Evolutionary conservation across 1,140 invertebrate species (phyloP).

Genomic region (Eriosoma lanigerum): DNA sequence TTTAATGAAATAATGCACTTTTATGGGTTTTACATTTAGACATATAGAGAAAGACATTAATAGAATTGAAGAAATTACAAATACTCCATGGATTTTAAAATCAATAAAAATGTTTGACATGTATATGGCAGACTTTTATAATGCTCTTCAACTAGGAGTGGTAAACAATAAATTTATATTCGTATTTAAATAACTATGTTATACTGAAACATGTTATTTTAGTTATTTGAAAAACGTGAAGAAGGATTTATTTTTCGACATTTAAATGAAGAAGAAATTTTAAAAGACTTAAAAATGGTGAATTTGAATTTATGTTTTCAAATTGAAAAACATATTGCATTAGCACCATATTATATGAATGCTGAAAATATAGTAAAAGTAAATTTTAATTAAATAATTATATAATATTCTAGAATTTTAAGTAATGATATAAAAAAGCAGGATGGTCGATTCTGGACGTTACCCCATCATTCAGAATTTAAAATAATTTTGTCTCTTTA

Average conservation of each 20-base stretch:
- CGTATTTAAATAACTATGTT: not conserved
- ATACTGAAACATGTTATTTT: not conserved
- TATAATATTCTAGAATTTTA: not conserved
- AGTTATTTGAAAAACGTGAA: slow-evolving; percentile 46
- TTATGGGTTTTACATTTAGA: no score
- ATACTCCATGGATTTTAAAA: not conserved
- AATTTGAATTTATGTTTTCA: slow-evolving; percentile 39
- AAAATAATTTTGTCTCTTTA: no score
- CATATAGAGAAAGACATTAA: not conserved
- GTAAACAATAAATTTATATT: slow-evolving; percentile 1
- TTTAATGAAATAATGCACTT: no score
- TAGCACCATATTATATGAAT: slow-evolving; percentile 47
- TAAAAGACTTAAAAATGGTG: slow-evolving; percentile 37
- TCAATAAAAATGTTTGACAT: not conserved
- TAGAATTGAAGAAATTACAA: not conserved
- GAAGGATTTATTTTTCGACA: slow-evolving; percentile 41
- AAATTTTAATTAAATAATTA: not conserved
- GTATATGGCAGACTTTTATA: slow-evolving; percentile 41
- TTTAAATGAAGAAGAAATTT: slow-evolving; percentile 2
- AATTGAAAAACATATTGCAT: slow-evolving; percentile 43
- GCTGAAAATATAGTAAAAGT: not conserved
- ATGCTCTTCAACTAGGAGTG: not conserved
- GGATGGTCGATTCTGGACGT: no score
- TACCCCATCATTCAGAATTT: not conserved
- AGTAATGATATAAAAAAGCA: not conserved